phyloP scores from a whole-genome alignment of 2,888 invertebrate species.

The Steinernema carpocapsae region DNA sequence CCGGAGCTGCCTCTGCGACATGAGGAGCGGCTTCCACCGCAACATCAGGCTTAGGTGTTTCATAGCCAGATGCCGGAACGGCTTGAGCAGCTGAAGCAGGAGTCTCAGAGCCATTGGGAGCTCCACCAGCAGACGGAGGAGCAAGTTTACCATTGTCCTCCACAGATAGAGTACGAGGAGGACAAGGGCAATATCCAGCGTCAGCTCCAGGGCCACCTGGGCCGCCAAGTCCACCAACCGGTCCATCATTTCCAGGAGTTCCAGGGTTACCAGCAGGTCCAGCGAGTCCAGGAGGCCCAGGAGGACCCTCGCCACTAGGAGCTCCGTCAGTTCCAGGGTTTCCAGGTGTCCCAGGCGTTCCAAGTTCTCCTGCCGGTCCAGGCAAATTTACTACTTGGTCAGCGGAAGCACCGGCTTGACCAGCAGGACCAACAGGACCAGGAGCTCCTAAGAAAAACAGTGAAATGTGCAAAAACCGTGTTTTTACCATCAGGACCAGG shows the following conservation, averaged over 20 bases:
- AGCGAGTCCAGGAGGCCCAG: neutral
- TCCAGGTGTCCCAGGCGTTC: neutral
- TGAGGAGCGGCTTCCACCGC: no score
- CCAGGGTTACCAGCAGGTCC: neutral
- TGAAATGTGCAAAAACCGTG: no score
- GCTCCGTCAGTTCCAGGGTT: neutral
- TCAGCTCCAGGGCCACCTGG: slow-evolving; percentile 37
- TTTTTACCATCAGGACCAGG: neutral
- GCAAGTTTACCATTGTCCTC: no score
- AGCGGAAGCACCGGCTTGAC: slow-evolving; percentile 21
- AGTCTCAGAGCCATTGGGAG: no score
- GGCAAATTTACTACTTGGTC: no score
- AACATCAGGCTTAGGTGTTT: no score
- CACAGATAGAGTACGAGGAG: neutral
- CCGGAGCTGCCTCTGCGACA: no score
- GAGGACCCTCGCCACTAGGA: neutral
- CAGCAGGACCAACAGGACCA: slow-evolving; percentile 37
- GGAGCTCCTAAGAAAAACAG: no score
- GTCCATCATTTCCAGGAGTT: neutral
- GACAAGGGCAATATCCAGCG: slow-evolving; percentile 38
- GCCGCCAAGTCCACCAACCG: neutral
- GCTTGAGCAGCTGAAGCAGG: no score
- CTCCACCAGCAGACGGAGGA: no score
- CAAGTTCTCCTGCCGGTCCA: neutral
- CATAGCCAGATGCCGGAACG: no score